phyloP scores from a whole-genome alignment of 2,888 invertebrate species.

The Dicycla oo region DNA sequence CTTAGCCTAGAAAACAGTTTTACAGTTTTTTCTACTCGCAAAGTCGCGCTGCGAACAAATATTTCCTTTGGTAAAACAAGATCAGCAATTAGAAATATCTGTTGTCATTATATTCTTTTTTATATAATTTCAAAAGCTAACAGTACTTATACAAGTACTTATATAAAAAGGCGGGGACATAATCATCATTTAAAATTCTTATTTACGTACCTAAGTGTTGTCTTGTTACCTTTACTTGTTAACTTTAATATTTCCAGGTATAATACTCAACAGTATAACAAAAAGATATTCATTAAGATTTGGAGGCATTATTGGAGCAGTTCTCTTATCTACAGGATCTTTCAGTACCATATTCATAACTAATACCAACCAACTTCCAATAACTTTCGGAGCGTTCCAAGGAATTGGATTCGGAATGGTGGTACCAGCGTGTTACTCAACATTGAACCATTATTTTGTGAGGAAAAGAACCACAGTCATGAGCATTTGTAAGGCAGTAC shows the following conservation, averaged over 20 bases:
- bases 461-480: slow-evolving; percentile 91
- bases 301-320: slow-evolving; percentile 90
- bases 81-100: background rate
- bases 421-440: slow-evolving; percentile 91
- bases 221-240: background rate
- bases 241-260: slow-evolving; percentile 83
- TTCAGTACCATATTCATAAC: slow-evolving; percentile 88
- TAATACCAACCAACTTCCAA: slow-evolving; percentile 89
- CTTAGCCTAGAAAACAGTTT: background rate
- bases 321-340: slow-evolving; percentile 87
- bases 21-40: background rate
- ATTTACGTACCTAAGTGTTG: too few species aligned
- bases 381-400: slow-evolving; percentile 90
- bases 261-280: slow-evolving; percentile 90
- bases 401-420: slow-evolving; percentile 92
- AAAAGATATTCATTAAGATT: slow-evolving; percentile 88
- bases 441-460: slow-evolving; percentile 91
- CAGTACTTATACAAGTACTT: too few species aligned
- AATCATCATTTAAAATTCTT: background rate
- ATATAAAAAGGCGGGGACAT: too few species aligned
- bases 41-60: too few species aligned
- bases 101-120: background rate
- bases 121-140: too few species aligned
- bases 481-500: slow-evolving; percentile 91
- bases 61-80: background rate